phyloP scores from a whole-genome alignment of 2,797 vertebrate species.

The Sciurus vulgaris region DNA sequence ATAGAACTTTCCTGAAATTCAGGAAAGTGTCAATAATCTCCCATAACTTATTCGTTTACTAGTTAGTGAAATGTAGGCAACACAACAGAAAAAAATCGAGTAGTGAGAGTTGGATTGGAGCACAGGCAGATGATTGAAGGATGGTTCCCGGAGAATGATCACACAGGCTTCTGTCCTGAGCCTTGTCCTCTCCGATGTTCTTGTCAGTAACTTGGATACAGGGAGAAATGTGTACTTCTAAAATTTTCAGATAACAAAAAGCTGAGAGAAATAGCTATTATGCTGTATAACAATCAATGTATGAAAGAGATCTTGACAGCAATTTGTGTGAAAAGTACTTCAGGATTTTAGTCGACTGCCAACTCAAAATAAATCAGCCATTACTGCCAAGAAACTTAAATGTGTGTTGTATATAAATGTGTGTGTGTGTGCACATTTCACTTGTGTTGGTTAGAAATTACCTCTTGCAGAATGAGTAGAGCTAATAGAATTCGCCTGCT shows the following conservation, averaged over 20 bases:
- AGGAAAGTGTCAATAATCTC: neutral
- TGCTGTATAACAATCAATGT: constrained; percentile 58
- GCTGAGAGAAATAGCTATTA: constrained; percentile 7
- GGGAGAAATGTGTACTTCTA: neutral
- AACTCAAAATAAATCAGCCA: constrained; percentile 53
- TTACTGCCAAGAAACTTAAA: constrained; percentile 8
- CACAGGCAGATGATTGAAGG: neutral
- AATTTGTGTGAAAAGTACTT: constrained; percentile 49
- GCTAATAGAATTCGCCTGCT: neutral
- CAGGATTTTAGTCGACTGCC: constrained; percentile 48
- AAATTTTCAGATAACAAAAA: constrained; percentile 63
- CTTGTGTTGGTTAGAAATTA: neutral
- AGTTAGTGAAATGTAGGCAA: neutral
- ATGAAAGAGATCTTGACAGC: constrained; percentile 51
- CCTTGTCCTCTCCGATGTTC: neutral
- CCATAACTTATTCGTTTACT: constrained; percentile 33
- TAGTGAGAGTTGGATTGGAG: neutral
- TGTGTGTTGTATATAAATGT: neutral
- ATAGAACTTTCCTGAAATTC: neutral
- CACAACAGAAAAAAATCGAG: constrained; percentile 48
- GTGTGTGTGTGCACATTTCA: neutral
- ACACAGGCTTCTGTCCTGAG: neutral
- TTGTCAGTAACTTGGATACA: constrained; percentile 24
- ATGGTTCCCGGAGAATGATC: neutral
- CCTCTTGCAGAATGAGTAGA: neutral